phyloP scores from a whole-genome alignment of 1,140 invertebrate genomes.

The Lineus longissimus region DNA sequence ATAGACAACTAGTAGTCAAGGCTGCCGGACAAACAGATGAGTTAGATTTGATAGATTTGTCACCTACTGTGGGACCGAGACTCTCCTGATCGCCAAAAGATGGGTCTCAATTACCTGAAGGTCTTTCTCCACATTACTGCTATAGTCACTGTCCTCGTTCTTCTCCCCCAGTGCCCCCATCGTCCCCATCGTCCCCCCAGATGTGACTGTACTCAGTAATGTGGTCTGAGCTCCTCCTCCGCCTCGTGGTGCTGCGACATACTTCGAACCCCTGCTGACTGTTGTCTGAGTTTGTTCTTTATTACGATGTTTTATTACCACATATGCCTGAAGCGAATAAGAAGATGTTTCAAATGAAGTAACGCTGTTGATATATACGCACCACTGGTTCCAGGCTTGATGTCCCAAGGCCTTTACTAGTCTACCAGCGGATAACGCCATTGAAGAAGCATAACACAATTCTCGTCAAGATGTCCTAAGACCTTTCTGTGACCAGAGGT shows the following conservation, averaged over 20 bases:
- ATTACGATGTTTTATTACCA: constrained; percentile 58
- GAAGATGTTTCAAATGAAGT: not conserved
- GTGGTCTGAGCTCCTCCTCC: constrained; percentile 25
- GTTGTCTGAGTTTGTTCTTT: constrained; percentile 48
- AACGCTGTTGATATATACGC: not conserved
- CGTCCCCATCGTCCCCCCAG: constrained; percentile 8
- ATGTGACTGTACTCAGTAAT: constrained; percentile 18
- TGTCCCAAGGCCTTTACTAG: not conserved
- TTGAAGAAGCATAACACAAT: too few relatives aligned
- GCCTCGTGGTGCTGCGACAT: constrained; percentile 24
- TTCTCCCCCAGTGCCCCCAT: constrained; percentile 22
- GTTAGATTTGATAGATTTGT: too few relatives aligned
- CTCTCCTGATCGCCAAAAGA: too few relatives aligned
- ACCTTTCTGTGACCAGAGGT: too few relatives aligned
- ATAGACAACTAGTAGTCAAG: too few relatives aligned
- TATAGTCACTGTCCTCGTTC: constrained; percentile 37
- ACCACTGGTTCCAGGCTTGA: not conserved
- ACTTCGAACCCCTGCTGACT: constrained; percentile 30
- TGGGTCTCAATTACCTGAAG: constrained; percentile 35
- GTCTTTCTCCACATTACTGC: constrained; percentile 48
- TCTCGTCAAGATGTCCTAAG: too few relatives aligned
- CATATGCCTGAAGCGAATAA: constrained; percentile 53
- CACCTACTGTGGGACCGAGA: too few relatives aligned
- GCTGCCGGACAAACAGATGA: too few relatives aligned
- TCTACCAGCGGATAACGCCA: too few relatives aligned